Evolutionary conservation across 92 coral and sea anemone genomes (phyloP).

Genomic region (Umimayanthus chanpuru): DNA sequence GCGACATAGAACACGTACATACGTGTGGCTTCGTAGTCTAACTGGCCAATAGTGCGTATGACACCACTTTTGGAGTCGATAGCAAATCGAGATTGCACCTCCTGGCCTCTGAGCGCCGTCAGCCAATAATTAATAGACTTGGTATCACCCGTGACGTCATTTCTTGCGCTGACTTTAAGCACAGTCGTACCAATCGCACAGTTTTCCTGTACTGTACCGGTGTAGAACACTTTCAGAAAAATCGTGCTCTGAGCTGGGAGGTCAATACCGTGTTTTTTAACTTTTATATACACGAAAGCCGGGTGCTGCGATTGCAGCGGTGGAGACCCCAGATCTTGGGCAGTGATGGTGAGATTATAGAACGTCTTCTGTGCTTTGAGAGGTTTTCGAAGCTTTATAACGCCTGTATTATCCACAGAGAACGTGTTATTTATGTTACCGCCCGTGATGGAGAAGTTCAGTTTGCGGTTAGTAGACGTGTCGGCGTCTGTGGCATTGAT

Average conservation of each 20-base stretch:
- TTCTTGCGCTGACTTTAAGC: slow-evolving; percentile 59
- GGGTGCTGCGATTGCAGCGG: slow-evolving; percentile 53
- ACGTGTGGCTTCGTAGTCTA: slow-evolving; percentile 63
- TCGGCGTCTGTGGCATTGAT: slow-evolving; percentile 86
- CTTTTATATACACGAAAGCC: slow-evolving; percentile 60
- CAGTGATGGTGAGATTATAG: slow-evolving; percentile 67
- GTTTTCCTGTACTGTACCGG: slow-evolving; percentile 68
- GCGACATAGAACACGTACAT: slow-evolving; percentile 62
- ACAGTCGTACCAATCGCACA: slow-evolving; percentile 52
- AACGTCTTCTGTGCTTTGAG: slow-evolving; percentile 47
- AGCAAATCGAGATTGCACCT: slow-evolving; percentile 58
- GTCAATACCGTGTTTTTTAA: slow-evolving; percentile 32
- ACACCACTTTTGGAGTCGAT: slow-evolving; percentile 63
- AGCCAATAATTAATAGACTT: slow-evolving; percentile 56
- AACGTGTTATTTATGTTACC: slow-evolving; percentile 75
- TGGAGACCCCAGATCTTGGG: slow-evolving; percentile 66
- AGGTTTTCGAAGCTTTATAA: slow-evolving; percentile 50
- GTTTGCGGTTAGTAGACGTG: slow-evolving; percentile 52
- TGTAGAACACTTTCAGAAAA: slow-evolving; percentile 53
- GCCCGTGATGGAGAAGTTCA: slow-evolving; percentile 49
- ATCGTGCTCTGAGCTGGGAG: slow-evolving; percentile 42
- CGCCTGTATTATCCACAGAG: slow-evolving; percentile 59
- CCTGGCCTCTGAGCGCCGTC: slow-evolving; percentile 49
- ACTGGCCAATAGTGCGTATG: slow-evolving; percentile 53
- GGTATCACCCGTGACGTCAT: slow-evolving; percentile 20